Conservation (phyloP, 2,888 invertebrate species). For the Congeria kusceri region DNA sequence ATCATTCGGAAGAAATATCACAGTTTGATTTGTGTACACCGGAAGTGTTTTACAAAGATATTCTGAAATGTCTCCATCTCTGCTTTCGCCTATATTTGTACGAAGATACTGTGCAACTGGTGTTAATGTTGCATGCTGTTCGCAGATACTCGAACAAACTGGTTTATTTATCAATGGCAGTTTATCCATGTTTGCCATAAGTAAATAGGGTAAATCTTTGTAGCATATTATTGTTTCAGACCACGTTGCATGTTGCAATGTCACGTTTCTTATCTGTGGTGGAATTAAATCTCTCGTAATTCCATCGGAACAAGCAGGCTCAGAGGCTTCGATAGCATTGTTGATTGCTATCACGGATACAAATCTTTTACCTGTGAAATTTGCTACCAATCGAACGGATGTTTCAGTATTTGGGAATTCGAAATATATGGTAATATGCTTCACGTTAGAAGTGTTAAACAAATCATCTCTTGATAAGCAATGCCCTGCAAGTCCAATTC, state of each 20-base stretch:
- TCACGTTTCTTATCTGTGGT: conserved; percentile 58
- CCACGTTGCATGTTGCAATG: conserved; percentile 45
- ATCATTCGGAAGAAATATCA: conserved; percentile 61
- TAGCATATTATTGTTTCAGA: conserved; percentile 47
- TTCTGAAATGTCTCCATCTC: conserved; percentile 24
- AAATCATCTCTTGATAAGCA: conserved; percentile 51
- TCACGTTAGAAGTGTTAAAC: not conserved
- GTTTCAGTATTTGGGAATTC: conserved; percentile 19
- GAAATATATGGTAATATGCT: not conserved
- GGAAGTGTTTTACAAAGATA: conserved; percentile 23
- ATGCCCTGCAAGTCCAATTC: conserved; percentile 46
- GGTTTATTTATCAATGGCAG: conserved; percentile 14
- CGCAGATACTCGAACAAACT: conserved; percentile 29
- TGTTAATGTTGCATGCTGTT: not conserved
- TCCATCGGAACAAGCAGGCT: conserved; percentile 73
- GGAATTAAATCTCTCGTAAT: conserved; percentile 63
- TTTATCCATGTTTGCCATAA: conserved; percentile 47
- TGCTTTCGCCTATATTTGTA: not conserved
- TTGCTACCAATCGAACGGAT: conserved; percentile 9
- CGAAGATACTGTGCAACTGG: conserved; percentile 18
- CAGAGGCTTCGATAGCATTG: conserved; percentile 62
- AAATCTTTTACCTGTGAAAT: conserved; percentile 20
- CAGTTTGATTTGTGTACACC: conserved; percentile 8
- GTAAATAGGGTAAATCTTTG: conserved; percentile 35
- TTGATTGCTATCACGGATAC: conserved; percentile 23